Conservation (phyloP, 37 sponge, comb jelly and placozoan genomes). For the Beroe forskalii region DNA sequence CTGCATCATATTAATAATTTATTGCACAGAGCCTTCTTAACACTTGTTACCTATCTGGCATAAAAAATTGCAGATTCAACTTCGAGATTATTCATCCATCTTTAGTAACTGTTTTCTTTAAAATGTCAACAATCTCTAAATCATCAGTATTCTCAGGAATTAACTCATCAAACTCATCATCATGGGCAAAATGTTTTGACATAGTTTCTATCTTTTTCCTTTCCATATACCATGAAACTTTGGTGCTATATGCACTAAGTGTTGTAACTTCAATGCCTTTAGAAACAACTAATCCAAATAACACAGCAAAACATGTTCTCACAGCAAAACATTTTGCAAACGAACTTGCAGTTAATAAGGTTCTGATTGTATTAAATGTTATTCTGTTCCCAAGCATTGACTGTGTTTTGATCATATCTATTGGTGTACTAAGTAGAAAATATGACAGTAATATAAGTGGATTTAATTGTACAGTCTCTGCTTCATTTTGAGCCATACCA, state of each 20-base stretch:
- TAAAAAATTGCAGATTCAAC: too few species aligned
- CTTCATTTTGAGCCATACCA: neutral
- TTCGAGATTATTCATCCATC: neutral
- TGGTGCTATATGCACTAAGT: neutral
- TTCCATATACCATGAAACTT: neutral
- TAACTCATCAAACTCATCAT: conserved; percentile 41
- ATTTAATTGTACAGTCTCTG: neutral
- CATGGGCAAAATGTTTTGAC: neutral
- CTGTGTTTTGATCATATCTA: conserved; percentile 34
- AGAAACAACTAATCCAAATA: neutral
- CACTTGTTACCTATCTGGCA: too few species aligned
- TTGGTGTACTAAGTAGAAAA: neutral
- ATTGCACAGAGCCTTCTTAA: too few species aligned
- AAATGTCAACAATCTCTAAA: neutral
- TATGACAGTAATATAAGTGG: neutral
- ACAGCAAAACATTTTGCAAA: neutral
- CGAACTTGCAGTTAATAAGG: neutral
- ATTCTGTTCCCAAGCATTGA: conserved; percentile 40
- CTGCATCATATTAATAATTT: too few species aligned
- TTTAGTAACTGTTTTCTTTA: neutral
- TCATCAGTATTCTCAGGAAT: conserved; percentile 2
- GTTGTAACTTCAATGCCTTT: neutral
- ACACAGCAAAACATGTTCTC: neutral
- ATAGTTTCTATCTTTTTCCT: neutral
- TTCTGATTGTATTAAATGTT: neutral